phyloP scores from a whole-genome alignment of 2,113 vertebrate genomes.

The Miniopterus natalensis region DNA sequence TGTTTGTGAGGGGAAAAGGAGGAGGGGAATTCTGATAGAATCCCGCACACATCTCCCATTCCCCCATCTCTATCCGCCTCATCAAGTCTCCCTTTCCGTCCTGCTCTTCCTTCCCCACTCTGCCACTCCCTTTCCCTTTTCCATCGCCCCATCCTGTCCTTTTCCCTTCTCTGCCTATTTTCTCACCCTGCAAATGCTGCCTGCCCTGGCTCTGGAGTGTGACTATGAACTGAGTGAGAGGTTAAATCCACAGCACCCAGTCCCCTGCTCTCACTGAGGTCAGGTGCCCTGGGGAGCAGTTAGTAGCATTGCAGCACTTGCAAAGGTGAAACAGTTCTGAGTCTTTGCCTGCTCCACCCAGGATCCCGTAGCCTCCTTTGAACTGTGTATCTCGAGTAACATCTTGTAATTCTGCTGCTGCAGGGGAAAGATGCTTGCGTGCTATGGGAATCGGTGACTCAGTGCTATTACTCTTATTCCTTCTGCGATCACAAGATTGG shows the following conservation, averaged over 20 bases:
- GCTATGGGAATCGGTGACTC: background rate
- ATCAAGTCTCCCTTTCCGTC: background rate
- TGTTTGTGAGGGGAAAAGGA: background rate
- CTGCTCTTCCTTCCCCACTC: background rate
- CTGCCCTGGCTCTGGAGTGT: background rate
- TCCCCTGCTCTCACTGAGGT: background rate
- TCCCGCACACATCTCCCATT: background rate
- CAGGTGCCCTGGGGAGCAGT: background rate
- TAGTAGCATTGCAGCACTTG: background rate
- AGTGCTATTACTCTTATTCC: background rate
- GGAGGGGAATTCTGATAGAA: background rate
- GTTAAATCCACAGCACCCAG: background rate
- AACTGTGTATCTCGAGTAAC: background rate
- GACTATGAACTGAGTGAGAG: background rate
- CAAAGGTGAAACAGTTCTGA: background rate
- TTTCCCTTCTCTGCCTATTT: background rate
- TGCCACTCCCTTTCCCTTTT: background rate
- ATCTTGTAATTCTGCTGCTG: background rate
- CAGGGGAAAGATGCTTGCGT: background rate
- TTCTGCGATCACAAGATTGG: background rate
- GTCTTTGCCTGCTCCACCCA: background rate
- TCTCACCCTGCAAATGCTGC: background rate
- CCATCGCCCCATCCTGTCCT: background rate
- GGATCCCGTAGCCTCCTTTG: background rate
- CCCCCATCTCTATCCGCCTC: background rate